Conservation (phyloP, 2,113 vertebrate species). For the Gymnorhina tibicen region DNA sequence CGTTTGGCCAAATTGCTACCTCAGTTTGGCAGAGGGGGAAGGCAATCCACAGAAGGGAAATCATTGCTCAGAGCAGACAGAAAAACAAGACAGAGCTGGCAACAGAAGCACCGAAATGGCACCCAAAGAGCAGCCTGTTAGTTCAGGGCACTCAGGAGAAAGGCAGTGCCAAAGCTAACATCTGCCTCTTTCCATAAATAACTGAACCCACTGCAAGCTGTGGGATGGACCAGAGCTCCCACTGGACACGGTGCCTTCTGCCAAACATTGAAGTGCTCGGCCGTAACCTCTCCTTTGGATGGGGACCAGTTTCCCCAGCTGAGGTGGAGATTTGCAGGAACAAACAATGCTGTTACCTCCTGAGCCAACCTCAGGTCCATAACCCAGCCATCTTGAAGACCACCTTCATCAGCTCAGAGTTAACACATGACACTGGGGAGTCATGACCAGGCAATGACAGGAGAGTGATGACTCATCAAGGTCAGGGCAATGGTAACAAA, state of each 20-base stretch:
- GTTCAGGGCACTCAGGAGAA: not conserved
- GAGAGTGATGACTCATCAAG: conserved; percentile 31
- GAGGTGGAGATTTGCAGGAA: not conserved
- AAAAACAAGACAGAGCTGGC: not conserved
- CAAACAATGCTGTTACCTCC: not conserved
- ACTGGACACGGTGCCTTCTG: not conserved
- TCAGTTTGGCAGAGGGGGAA: not conserved
- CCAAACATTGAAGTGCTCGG: not conserved
- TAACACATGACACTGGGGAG: not conserved
- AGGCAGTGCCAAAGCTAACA: not conserved
- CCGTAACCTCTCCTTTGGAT: not conserved
- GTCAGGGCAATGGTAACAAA: conserved; percentile 21
- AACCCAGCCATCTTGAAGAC: not conserved
- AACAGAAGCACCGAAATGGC: not conserved
- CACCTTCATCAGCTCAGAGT: not conserved
- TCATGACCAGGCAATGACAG: not conserved
- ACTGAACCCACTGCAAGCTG: not conserved
- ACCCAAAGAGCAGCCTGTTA: not conserved
- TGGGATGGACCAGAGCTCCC: not conserved
- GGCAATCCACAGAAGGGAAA: not conserved
- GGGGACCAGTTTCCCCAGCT: not conserved
- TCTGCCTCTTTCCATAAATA: not conserved
- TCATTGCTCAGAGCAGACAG: not conserved
- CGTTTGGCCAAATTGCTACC: rapidly evolving
- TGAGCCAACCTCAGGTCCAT: not conserved